phyloP scores from a whole-genome alignment of 2,113 vertebrate species.

The Desmodus rotundus region DNA sequence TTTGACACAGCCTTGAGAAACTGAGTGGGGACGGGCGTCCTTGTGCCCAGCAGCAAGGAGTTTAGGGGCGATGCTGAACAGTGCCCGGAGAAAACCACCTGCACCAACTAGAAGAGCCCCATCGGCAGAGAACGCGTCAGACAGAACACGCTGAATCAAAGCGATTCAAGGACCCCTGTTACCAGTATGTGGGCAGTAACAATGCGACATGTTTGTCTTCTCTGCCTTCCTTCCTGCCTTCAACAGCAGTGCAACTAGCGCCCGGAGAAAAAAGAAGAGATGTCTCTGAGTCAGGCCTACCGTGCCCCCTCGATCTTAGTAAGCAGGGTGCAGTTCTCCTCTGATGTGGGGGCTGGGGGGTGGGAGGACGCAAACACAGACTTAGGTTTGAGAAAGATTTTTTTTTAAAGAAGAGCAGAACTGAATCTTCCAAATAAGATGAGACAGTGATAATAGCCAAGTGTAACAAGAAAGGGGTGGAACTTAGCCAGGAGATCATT shows the following conservation, averaged over 20 bases:
- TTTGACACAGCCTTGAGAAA: neutral
- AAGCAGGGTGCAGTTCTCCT: neutral
- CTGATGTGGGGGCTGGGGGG: neutral
- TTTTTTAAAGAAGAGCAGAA: neutral
- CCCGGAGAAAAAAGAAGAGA: neutral
- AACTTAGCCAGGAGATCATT: neutral
- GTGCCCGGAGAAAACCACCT: neutral
- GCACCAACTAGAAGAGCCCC: neutral
- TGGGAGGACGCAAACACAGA: neutral
- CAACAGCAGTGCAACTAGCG: neutral
- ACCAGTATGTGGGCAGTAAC: neutral
- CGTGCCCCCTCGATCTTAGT: neutral
- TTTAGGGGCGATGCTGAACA: neutral
- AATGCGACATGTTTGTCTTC: neutral
- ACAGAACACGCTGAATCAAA: neutral
- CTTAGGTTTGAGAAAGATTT: neutral
- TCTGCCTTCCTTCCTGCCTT: neutral
- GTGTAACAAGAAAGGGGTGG: neutral
- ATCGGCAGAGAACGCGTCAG: neutral
- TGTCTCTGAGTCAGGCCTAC: neutral
- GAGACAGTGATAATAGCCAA: neutral
- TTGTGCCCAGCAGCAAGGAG: neutral
- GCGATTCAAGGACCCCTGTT: neutral
- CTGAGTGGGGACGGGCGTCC: neutral
- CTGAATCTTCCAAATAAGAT: neutral